Evolutionary conservation across 2,888 invertebrate genomes (phyloP), one percentile per base, ranked within the genome.

Genomic region (Trisateles emortualis): DNA sequence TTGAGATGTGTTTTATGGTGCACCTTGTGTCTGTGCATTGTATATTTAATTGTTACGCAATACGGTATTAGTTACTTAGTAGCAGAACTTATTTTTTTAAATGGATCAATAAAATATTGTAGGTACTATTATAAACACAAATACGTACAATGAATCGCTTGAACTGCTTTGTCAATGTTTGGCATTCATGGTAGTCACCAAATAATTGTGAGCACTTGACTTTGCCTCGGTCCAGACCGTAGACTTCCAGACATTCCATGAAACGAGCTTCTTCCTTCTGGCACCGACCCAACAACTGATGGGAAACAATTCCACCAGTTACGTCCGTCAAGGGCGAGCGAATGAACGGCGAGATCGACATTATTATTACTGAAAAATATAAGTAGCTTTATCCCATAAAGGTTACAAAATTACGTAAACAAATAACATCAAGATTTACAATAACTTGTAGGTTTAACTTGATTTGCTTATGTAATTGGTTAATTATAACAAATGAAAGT

Each of bases 161-260:
- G 13, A 82, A 78, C 76, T 96, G 96, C 76, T 96, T 96, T 0
- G 83, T 82, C 61, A 88, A 83, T 1, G 88, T 86, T 11, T 94
- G 86, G 69, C 97, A 97, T 84, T 97, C 97, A 54, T 93, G 90
- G 70, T 95, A 95, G 83, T 97, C 97, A 0, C 92, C 89, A 50
- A 96, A 92, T 5, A 96, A 80, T 45, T 91, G 82, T 3, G 83
- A 76, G 78, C 97, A 97, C 77, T 95, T 94, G n/a, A 74, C 75
- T 29, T 86, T 68, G 0, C 95, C 96, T 33, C 93, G 91, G n/a
- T 95, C 94, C 8, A 95, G 70, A 0, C 97, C 97, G 65, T 97
- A 97, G 1, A 96, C 97, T 76, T 97, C 97, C 41, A 97, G 76
- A 74, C 97, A 97, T 64, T 97, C 96, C 88, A 96, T 94, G 74